Evolutionary conservation across 2,888 invertebrate species (phyloP), one percentile per base, ranked within the genome.

Genomic region (Magallana nippona): DNA sequence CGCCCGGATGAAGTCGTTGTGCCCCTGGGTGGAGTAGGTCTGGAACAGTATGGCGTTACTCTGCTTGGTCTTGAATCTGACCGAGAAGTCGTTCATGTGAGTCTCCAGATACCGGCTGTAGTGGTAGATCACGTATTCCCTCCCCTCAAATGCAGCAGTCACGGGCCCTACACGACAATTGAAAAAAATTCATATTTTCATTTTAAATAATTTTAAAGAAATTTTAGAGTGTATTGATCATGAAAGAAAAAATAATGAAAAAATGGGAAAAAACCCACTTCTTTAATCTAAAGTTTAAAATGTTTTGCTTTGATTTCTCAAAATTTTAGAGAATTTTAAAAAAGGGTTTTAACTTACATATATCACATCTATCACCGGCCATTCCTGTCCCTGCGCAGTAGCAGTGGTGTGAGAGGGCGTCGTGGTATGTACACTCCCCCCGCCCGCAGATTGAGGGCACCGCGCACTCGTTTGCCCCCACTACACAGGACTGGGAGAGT

Each of bases 61-160:
- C 11, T 91, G 88, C 5, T 89, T 89, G 0, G 93, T 93, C 82
- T 91, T 90, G 89, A 94, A 94, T 57, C 93, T 89, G 62, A 94
- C 85, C 0, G 93, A 93, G 44, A 94, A 89, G 86, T 94, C 93
- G 84, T 94, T 92, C 10, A 91, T 90, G 88, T 94, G 94, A 10
- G 91, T 90, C 11, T 84, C 78, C 17, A 89, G 87, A 5, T 88
- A 86, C 2, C 86, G 86, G 1, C 84, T 19, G 44, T 89, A 88
- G 58, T 83, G 84, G 81, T 89, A 86, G 5, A 82, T 86, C 0
- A 90, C 85, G 27, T 85, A 87, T 1, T 88, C 86, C 0, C 85
- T 86, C 10, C 93, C 93, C 84, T 93, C 89, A 85, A 93, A 92
- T 11, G 89, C 87, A 15, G 89, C 93, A 80, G 92, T 89, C n/a